Base-by-base conservation (phyloP, 2,888 invertebrate genomes). In the Harpagoxenus sublaevis region DNA sequence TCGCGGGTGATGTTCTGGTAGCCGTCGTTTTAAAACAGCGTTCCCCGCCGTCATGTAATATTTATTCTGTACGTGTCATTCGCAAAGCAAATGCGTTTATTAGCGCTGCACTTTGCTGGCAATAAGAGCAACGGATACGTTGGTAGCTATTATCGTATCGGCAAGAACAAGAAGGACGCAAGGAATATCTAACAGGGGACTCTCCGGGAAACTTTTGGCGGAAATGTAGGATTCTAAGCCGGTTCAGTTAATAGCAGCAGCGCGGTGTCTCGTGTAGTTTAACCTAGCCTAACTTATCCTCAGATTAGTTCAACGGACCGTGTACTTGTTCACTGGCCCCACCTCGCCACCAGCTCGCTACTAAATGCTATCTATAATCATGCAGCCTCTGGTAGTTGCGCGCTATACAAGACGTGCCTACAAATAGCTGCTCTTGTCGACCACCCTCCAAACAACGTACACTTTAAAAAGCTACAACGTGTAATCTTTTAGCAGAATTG, bases 261-360 rank as follows among this genome's bases (percentile, higher is more conserved):
- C 83, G 89, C 84, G 91, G 89, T 91, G 89, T 91, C 90, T 89
- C 90, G 91, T 92, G 90, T 90, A 93, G 92, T 92, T 91, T 92
- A 92, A 92, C 90, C 91, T 89, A 88, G 90, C 90, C 89, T 89
- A 91, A 92, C 92, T 93, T 93, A 91, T 91, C 89, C 92, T 91
- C 91, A 93, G 93, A 94, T 94, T 93, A 93, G 91, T 91, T 90
- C 91, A 91, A 88, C 90, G 90, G 91, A 89, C 88, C 89, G 84
- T 91, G 89, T 91, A 89, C 89, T 88, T 85, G 85, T 85, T 89
- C 85, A 73, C 87, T 88, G 68, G 85, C 89, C 63, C 83, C 62
- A 65, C 51, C 81, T 86, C 86, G 78, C 85, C 84, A 84, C 84
- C 71, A 82, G 83, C 87, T 84, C 87, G 88, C 55, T 86, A 62